Conservation (phyloP, 2,113 vertebrate genomes). For the Zingel zingel region DNA sequence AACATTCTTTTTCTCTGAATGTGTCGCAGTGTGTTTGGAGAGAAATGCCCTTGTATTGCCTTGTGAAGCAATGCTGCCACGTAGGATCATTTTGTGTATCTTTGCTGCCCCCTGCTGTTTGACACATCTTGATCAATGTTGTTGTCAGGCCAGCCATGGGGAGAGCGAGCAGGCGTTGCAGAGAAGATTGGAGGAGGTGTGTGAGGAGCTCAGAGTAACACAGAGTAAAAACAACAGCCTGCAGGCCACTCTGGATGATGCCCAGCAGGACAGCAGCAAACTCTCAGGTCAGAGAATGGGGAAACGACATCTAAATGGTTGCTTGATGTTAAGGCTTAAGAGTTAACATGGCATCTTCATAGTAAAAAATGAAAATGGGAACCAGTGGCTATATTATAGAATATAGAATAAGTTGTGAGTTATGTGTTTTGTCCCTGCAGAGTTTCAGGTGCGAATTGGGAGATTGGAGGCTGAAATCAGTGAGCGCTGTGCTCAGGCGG, state of each 20-base stretch:
- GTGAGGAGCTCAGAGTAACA: constrained; percentile 88
- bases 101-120: constrained; percentile 66
- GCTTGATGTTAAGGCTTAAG: not conserved
- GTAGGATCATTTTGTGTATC: not conserved
- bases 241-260: constrained; percentile 85
- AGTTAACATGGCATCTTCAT: not conserved
- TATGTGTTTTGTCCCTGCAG: constrained; percentile 73
- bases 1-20: not conserved
- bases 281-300: constrained; percentile 84
- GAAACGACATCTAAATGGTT: not conserved
- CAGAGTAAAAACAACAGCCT: constrained; percentile 87
- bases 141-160: constrained; percentile 83
- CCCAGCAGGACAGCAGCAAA: constrained; percentile 86
- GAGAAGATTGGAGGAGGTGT: constrained; percentile 91
- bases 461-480: constrained; percentile 85
- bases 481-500: constrained; percentile 84
- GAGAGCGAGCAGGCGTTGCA: constrained; percentile 88
- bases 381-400: not conserved
- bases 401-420: not conserved
- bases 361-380: not conserved
- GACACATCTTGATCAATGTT: not conserved
- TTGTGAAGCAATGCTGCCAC: not conserved
- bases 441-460: constrained; percentile 85
- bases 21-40: not conserved
- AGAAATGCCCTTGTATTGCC: not conserved